Evolutionary conservation across 30 jellyfish, hydroid and myxozoan genomes (phyloP), one percentile per base, ranked within the genome.

Genomic region (Cassiopea andromeda): DNA sequence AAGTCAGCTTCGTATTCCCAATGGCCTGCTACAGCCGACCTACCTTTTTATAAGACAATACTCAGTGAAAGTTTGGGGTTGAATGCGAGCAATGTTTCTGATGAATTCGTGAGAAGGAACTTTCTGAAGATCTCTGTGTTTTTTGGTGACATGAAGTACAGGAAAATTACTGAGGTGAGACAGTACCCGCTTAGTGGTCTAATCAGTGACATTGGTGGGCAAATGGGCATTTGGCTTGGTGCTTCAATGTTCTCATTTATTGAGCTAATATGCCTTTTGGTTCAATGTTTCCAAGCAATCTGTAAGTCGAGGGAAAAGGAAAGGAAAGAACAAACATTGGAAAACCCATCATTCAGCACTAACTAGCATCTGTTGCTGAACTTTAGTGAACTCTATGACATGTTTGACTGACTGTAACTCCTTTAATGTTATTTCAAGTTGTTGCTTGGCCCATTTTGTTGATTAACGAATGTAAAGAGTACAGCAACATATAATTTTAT

Each of bases 171-270:
- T 1, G 94, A 87, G 48, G 77, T 5, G 19, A 14, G 60, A 43
- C 54, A 67, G 74, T 87, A 87, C 44, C 45, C 94, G 1, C 49
- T 17, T 47, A 84, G 64, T 1, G 64, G 46, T 1, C 19, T 87
- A 12, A 61, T 87, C 6, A 69, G 94, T 46, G 94, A 87, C 60
- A 67, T 76, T n/a, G 94, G 94, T 1, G 94, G 94, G 49, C 94
- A 87, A 64, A 87, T 87, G 94, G 94, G 94, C 8, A 76, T 87
- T 44, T 87, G 94, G 94, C 67, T 87, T 44, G 94, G 94, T 17
- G 94, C 94, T 59, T 87, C 94, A 15, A 68, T 87, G 83, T 87
- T 87, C 75, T 87, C 94, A 16, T 6, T 87, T 48, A 46, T 87
- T 43, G 94, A 87, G 48, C 83, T 87, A 5, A 1, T 77, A 5